Percentiles rank a stretch among this genome's conserved stretches.
phyloP scores from a whole-genome alignment of 1,140 invertebrate species.

The Brachionus plicatilis region DNA sequence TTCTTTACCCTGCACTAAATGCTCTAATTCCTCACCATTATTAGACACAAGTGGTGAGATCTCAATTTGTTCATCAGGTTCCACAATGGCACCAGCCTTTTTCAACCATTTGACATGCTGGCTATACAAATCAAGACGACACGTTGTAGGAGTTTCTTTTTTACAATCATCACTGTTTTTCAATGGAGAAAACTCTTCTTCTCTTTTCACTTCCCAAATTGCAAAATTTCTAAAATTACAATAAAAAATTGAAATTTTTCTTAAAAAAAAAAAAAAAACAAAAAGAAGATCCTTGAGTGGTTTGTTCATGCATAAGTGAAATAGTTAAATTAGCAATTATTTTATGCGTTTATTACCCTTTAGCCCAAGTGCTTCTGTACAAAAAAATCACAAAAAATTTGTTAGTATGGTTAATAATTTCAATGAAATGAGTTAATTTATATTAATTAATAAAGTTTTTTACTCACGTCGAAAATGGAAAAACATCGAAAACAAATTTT shows the following conservation, averaged over 20 bases:
- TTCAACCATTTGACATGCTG: slow-evolving; percentile 76
- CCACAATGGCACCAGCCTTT: slow-evolving; percentile 44
- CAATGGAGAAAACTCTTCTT: slow-evolving; percentile 90
- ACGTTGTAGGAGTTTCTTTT: slow-evolving; percentile 84
- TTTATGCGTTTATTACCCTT: slow-evolving; percentile 7
- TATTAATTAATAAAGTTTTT: background rate
- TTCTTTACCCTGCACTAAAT: background rate
- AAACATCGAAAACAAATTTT: slow-evolving; percentile 98
- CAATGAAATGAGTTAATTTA: background rate
- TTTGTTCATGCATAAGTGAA: background rate
- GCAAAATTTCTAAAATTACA: slow-evolving; percentile 66
- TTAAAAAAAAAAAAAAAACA: too few species aligned
- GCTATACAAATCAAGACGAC: slow-evolving; percentile 69
- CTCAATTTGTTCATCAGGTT: slow-evolving; percentile 63
- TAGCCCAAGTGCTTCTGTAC: slow-evolving; percentile 17
- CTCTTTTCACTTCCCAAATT: slow-evolving; percentile 83
- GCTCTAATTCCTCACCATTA: slow-evolving; percentile 63
- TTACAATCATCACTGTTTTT: slow-evolving; percentile 72
- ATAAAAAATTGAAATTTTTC: background rate
- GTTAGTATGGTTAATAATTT: background rate
- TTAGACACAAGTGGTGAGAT: slow-evolving; percentile 86
- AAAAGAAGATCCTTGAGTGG: background rate
- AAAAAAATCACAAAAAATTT: background rate
- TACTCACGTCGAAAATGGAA: slow-evolving; percentile 73
- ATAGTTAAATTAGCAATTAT: background rate